These are phyloP conservation scores for Forbesichthys papilliferus DNA, from an alignment of 2,113 vertebrate genomes.

Conservation along the genomic window DNA sequence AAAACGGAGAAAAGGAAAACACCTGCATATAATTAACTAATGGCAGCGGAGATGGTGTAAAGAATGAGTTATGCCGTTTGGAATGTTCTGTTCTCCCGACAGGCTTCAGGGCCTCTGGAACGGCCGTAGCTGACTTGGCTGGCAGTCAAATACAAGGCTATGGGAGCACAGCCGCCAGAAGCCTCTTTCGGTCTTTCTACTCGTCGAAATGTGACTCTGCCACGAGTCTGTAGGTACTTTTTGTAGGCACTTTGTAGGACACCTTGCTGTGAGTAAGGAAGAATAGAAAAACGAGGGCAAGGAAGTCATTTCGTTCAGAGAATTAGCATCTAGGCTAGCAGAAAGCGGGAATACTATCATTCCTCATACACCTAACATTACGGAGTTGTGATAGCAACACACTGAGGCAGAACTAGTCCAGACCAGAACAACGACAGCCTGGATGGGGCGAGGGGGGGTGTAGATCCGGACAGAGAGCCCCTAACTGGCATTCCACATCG, in stretches of 20 bases:
- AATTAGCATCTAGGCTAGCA: too few relatives aligned
- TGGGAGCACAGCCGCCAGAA: slow-evolving; percentile 34
- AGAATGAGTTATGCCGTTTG: slow-evolving; percentile 70
- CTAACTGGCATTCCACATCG: slow-evolving; percentile 68
- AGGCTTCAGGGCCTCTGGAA: slow-evolving; percentile 67
- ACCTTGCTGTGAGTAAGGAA: neutral
- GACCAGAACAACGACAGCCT: slow-evolving; percentile 33
- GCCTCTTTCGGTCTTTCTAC: slow-evolving; percentile 38
- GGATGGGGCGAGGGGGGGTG: slow-evolving; percentile 45
- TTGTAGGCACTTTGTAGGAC: too few relatives aligned
- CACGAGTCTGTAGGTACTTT: neutral
- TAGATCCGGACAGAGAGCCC: slow-evolving; percentile 66
- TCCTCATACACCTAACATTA: neutral
- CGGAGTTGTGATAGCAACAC: slow-evolving; percentile 20
- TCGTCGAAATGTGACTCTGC: slow-evolving; percentile 38
- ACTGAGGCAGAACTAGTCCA: slow-evolving; percentile 29
- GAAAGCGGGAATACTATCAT: neutral
- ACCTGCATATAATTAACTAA: slow-evolving; percentile 79
- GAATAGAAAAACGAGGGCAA: neutral
- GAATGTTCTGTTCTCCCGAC: slow-evolving; percentile 71
- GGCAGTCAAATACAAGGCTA: slow-evolving; percentile 59
- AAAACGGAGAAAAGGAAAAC: slow-evolving; percentile 59
- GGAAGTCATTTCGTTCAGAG: neutral
- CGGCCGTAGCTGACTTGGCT: slow-evolving; percentile 61
- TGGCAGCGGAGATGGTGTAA: slow-evolving; percentile 61